These are phyloP conservation scores for Picathartes gymnocephalus DNA, from an alignment of 2,113 vertebrate genomes.

Conservation along the genomic window DNA sequence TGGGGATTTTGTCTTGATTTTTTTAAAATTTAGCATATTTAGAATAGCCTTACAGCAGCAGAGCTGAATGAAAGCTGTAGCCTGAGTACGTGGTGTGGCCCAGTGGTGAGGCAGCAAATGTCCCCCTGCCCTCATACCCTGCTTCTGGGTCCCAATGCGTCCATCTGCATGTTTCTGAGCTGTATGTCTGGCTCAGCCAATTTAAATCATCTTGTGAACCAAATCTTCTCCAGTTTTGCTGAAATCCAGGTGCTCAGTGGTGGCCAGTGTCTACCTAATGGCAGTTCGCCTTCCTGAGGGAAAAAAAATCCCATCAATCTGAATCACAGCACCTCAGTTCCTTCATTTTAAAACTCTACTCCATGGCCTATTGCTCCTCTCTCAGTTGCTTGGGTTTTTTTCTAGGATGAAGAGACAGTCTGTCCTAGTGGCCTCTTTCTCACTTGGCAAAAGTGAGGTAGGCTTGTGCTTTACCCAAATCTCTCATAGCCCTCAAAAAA, in stretches of 20 bases:
- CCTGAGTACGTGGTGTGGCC: not conserved
- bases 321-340: not conserved
- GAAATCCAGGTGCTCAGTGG: not conserved
- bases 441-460: not conserved
- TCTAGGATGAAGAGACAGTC: not conserved
- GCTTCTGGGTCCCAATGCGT: not conserved
- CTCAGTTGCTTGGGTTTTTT: not conserved
- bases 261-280: rapidly evolving
- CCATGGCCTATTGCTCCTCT: not conserved
- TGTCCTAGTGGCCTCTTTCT: not conserved
- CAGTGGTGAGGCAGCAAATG: not conserved
- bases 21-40: not conserved
- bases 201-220: not conserved
- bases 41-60: not conserved
- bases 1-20: not conserved
- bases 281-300: not conserved
- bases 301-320: not conserved
- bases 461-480: not conserved
- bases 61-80: not conserved
- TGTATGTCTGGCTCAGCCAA: not conserved
- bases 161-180: not conserved
- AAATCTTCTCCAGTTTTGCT: not conserved
- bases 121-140: not conserved
- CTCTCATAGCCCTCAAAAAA: not conserved
- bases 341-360: not conserved